Evolutionary conservation across 2,797 vertebrate species (phyloP).

Genomic region (Notolepis coatsorum): DNA sequence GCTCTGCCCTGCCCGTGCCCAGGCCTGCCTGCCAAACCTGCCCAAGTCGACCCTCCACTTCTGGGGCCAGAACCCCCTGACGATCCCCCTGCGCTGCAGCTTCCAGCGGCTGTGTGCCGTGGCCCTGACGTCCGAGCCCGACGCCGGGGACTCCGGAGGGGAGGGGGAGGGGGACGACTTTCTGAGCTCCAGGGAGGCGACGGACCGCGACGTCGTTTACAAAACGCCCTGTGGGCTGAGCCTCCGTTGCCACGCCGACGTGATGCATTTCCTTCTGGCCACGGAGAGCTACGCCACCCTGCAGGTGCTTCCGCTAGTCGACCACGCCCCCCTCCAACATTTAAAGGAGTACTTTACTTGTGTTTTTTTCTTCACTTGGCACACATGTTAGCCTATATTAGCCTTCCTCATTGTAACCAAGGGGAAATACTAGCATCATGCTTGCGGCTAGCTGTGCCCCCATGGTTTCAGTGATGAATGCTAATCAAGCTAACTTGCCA

Average conservation of each 20-base stretch:
- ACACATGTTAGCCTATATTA: no score
- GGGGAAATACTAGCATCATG: no score
- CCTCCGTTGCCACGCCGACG: constrained; percentile 84
- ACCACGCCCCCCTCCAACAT: no score
- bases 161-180: neutral
- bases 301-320: constrained; percentile 68
- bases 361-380: no score
- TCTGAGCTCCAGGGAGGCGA: neutral
- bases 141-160: constrained; percentile 27
- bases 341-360: no score
- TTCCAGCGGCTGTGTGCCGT: constrained; percentile 86
- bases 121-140: constrained; percentile 46
- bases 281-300: constrained; percentile 84
- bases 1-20: constrained; percentile 62
- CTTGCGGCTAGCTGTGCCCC: no score
- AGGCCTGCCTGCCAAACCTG: constrained; percentile 72
- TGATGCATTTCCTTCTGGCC: constrained; percentile 84
- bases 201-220: constrained; percentile 80
- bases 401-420: no score
- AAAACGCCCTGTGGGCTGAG: constrained; percentile 89
- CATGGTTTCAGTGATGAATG: no score
- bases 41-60: constrained; percentile 52
- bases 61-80: constrained; percentile 88
- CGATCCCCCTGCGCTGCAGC: constrained; percentile 83
- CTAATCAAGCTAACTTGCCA: neutral